Evolutionary conservation across 2,888 invertebrate genomes (phyloP).

Genomic region (Aleiodes alternator): DNA sequence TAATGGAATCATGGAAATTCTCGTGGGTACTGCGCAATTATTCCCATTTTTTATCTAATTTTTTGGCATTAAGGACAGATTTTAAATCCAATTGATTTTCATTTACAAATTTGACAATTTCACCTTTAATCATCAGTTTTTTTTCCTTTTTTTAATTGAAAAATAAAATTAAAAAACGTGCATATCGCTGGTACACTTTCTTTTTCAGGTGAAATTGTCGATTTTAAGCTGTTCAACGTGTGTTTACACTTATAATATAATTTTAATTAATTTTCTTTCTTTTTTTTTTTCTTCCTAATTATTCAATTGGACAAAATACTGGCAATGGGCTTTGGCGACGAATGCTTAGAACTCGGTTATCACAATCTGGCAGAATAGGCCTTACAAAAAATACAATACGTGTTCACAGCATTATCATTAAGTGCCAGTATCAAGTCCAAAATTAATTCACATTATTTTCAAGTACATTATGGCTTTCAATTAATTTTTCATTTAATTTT

Average conservation of each 20-base stretch:
- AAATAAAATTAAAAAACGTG: conserved; percentile 4
- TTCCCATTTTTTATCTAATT: conserved; percentile 51
- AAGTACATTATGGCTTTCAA: conserved; percentile 27
- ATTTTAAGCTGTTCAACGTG: conserved; percentile 22
- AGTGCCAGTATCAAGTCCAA: conserved; percentile 51
- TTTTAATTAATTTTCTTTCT: too few relatives aligned
- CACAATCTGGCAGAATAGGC: conserved; percentile 73
- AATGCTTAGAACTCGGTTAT: conserved; percentile 72
- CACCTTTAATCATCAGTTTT: conserved; percentile 11
- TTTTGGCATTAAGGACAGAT: conserved; percentile 60
- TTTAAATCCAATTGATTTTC: conserved; percentile 50
- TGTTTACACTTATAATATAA: conserved; percentile 21
- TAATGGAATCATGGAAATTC: conserved; percentile 20
- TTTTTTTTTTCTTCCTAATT: conserved; percentile 3
- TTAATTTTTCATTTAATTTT: conserved; percentile 16
- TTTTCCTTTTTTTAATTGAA: too few relatives aligned
- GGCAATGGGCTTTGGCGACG: conserved; percentile 62
- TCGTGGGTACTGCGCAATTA: conserved; percentile 21
- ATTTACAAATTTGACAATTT: conserved; percentile 36
- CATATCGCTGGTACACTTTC: conserved; percentile 8
- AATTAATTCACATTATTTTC: conserved; percentile 30
- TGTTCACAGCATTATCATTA: conserved; percentile 64
- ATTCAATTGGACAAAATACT: conserved; percentile 44
- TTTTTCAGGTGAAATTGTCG: conserved; percentile 35
- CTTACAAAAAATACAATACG: conserved; percentile 75